These are phyloP conservation scores for Tetropium fuscum DNA, from an alignment of 2,888 invertebrate genomes.

Conservation along the genomic window DNA sequence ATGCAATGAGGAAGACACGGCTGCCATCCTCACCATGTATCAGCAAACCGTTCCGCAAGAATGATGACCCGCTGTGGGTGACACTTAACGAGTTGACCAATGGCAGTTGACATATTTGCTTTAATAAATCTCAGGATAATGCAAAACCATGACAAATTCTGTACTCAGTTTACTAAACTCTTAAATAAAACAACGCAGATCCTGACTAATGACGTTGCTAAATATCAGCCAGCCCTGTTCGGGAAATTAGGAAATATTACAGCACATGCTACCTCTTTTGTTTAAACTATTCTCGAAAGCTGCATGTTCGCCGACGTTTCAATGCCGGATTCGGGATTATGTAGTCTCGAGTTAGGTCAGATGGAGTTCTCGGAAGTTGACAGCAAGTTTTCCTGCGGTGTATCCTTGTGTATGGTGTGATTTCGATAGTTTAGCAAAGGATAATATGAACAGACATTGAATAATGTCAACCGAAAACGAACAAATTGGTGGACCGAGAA, in stretches of 20 bases:
- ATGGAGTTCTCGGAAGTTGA: too few species aligned
- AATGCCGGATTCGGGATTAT: too few species aligned
- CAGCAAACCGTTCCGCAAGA: slow-evolving; percentile 14
- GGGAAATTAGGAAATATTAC: slow-evolving; percentile 1
- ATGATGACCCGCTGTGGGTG: slow-evolving; percentile 25
- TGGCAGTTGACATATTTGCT: slow-evolving; percentile 25
- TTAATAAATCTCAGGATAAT: slow-evolving; percentile 29
- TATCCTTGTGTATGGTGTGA: too few species aligned
- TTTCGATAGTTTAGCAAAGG: too few species aligned
- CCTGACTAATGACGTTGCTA: slow-evolving; percentile 19
- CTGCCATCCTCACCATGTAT: slow-evolving; percentile 15
- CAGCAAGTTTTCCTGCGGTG: too few species aligned
- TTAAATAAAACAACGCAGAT: slow-evolving; percentile 24
- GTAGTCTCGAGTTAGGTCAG: too few species aligned
- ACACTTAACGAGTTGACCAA: slow-evolving; percentile 30
- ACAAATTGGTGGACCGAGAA: too few species aligned
- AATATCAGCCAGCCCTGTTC: background rate
- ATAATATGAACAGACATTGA: too few species aligned
- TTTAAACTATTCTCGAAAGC: background rate
- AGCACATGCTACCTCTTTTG: slow-evolving; percentile 5
- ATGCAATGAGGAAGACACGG: background rate
- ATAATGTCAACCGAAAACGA: too few species aligned
- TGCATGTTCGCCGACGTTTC: too few species aligned
- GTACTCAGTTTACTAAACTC: slow-evolving; percentile 17
- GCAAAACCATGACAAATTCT: slow-evolving; percentile 25